phyloP scores from a whole-genome alignment of 1,140 invertebrate species.

The Pararge aegeria region DNA sequence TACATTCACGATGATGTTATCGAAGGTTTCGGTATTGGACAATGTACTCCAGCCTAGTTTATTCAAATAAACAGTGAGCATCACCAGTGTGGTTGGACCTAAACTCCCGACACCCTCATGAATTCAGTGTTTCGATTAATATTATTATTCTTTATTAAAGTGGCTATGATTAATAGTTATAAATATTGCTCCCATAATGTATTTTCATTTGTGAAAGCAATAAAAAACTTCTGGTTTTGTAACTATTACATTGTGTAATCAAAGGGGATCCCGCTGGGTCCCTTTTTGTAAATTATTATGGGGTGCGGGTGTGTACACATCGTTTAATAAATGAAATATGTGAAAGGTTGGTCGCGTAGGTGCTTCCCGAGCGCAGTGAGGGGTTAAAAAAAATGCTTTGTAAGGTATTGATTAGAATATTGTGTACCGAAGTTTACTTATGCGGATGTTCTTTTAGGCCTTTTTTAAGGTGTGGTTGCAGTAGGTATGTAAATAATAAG shows the following conservation, averaged over 20 bases:
- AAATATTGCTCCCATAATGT: constrained; percentile 16
- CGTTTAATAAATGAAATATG: constrained; percentile 62
- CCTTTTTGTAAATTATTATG: constrained; percentile 48
- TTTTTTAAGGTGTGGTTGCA: too few species aligned
- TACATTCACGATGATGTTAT: too few species aligned
- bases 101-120: neutral
- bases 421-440: constrained; percentile 4
- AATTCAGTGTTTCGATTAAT: neutral
- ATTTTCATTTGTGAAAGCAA: constrained; percentile 19
- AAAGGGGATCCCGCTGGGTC: constrained; percentile 43
- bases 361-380: constrained; percentile 34
- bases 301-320: constrained; percentile 51
- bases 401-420: constrained; percentile 26
- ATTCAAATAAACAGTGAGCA: too few species aligned
- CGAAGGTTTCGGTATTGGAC: too few species aligned
- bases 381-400: constrained; percentile 47
- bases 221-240: constrained; percentile 17
- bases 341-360: constrained; percentile 27
- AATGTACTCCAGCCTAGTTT: too few species aligned
- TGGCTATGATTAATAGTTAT: constrained; percentile 1
- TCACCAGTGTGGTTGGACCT: too few species aligned
- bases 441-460: neutral
- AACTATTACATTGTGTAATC: constrained; percentile 29
- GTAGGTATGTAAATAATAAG: too few species aligned
- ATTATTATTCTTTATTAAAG: constrained; percentile 4